Evolutionary conservation across 2,113 vertebrate species (phyloP).

Genomic region (Chionodraco myersi): DNA sequence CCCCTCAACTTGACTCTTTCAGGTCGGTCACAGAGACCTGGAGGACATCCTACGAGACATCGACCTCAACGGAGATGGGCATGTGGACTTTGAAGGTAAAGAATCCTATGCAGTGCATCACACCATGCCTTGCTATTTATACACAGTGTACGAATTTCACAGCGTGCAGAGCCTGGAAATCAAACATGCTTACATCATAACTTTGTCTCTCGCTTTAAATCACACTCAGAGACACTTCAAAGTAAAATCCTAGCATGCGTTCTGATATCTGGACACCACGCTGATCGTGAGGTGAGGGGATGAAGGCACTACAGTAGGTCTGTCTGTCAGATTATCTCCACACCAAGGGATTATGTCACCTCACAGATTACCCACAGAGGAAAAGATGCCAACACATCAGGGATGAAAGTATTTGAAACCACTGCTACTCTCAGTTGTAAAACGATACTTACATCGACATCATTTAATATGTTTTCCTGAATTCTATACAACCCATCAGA

Average conservation of each 20-base stretch:
- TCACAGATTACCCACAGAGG: conserved; percentile 68
- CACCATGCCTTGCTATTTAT: not conserved
- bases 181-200: not conserved
- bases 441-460: not conserved
- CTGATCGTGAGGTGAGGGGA: conserved; percentile 57
- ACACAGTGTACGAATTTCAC: not conserved
- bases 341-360: conserved; percentile 75
- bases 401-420: conserved; percentile 57
- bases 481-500: not conserved
- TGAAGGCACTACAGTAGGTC: conserved; percentile 58
- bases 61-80: conserved; percentile 96
- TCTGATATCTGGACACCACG: conserved; percentile 29
- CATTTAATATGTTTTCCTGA: not conserved
- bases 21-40: conserved; percentile 95
- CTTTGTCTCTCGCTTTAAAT: not conserved
- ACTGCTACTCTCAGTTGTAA: conserved; percentile 26
- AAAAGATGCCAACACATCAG: conserved; percentile 48
- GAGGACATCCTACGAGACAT: conserved; percentile 97
- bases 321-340: conserved; percentile 79
- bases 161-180: not conserved
- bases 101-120: not conserved
- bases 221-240: conserved; percentile 6
- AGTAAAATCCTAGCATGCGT: conserved; percentile 38
- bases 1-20: conserved; percentile 33
- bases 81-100: conserved; percentile 96